phyloP scores from a whole-genome alignment of 2,888 invertebrate genomes.

The Ormyrus labotus region DNA sequence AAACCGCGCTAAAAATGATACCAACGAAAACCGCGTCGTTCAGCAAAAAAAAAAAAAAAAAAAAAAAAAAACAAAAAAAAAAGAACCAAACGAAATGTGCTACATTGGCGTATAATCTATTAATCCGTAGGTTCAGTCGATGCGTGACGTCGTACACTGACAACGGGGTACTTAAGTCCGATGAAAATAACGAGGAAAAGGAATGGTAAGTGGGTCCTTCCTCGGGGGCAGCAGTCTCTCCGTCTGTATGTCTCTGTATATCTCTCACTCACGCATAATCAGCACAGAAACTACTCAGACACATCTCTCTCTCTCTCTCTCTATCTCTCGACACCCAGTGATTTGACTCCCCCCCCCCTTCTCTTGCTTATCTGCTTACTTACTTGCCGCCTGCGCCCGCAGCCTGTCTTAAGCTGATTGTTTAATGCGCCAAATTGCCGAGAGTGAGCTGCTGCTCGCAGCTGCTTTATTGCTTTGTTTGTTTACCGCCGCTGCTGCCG shows the following conservation, averaged over 20 bases:
- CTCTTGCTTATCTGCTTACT: not conserved
- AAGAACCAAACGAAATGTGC: slow-evolving; percentile 56
- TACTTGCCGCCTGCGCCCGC: not conserved
- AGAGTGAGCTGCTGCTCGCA: too few relatives aligned
- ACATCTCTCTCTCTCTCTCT: slow-evolving; percentile 20
- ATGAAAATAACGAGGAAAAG: slow-evolving; percentile 73
- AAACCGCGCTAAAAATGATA: not conserved
- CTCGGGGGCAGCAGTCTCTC: slow-evolving; percentile 31
- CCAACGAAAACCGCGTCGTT: not conserved
- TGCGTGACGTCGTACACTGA: slow-evolving; percentile 74
- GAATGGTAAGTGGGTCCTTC: slow-evolving; percentile 71
- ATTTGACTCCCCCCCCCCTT: not conserved
- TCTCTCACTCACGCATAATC: slow-evolving; percentile 1
- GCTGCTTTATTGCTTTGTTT: too few relatives aligned
- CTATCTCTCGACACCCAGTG: not conserved
- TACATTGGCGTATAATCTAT: slow-evolving; percentile 65
- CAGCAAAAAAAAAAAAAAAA: not conserved
- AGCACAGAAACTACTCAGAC: too few relatives aligned
- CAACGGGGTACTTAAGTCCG: slow-evolving; percentile 71
- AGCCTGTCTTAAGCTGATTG: too few relatives aligned
- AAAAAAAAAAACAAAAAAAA: not conserved
- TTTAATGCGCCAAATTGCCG: too few relatives aligned
- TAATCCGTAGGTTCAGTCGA: slow-evolving; percentile 76
- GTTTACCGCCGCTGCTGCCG: too few relatives aligned
- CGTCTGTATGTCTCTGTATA: slow-evolving; percentile 13